A percentile compares a stretch with the other conserved stretches of the same genome.
These are phyloP conservation scores for Ctenoplectra terminalis DNA, from an alignment of 1,140 invertebrate genomes.

Conservation along the genomic window DNA sequence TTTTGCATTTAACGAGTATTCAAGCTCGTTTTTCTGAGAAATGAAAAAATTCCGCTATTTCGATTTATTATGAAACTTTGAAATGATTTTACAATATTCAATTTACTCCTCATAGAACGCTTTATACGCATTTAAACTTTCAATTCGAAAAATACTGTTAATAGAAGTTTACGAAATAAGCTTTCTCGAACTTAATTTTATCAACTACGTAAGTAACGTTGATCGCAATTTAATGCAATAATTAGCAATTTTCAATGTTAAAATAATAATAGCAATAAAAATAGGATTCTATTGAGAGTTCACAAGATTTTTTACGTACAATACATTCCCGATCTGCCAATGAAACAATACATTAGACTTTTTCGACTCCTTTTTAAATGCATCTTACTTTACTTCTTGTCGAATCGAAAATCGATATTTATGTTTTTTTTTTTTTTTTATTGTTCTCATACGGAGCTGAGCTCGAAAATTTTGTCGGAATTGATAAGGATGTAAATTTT, in stretches of 20 bases:
- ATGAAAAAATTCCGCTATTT: no score
- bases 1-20: no score
- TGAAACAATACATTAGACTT: neutral
- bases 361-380: neutral
- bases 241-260: neutral
- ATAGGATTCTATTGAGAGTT: no score
- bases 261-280: neutral
- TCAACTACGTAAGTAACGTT: neutral
- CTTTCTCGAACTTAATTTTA: neutral
- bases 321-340: neutral
- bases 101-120: neutral
- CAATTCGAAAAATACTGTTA: neutral
- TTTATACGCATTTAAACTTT: neutral
- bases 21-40: no score
- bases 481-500: neutral
- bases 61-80: no score
- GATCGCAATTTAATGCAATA: neutral
- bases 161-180: neutral
- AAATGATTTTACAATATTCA: no score
- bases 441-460: neutral
- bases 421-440: neutral
- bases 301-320: conserved; percentile 19
- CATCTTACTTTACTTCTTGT: neutral
- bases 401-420: neutral
- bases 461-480: neutral